phyloP scores from a whole-genome alignment of 1,140 invertebrate genomes.

The Atopsyche davidsoni region DNA sequence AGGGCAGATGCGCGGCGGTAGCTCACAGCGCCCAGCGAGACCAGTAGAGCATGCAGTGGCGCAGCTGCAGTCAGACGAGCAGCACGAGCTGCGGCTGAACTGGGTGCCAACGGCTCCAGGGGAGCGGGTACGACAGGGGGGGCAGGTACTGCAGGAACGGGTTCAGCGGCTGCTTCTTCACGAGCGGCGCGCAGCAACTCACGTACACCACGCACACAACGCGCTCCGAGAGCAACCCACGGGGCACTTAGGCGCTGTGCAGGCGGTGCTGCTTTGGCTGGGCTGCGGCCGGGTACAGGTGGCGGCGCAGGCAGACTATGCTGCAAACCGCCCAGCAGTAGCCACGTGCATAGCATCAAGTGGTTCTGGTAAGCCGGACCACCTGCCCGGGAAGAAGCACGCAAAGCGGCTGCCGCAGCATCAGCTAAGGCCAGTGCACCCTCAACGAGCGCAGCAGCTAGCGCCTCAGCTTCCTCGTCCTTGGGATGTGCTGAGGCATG shows the following conservation, averaged over 20 bases:
- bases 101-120: constrained; percentile 53
- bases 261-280: constrained; percentile 41
- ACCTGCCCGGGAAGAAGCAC: constrained; percentile 77
- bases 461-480: constrained; percentile 63
- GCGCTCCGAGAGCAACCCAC: constrained; percentile 45
- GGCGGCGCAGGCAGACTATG: constrained; percentile 36
- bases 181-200: constrained; percentile 54
- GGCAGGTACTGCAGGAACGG: neutral
- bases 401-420: constrained; percentile 71
- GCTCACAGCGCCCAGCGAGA: constrained; percentile 79
- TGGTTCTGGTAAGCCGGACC: constrained; percentile 85
- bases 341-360: constrained; percentile 79
- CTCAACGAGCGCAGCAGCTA: constrained; percentile 61
- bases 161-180: constrained; percentile 42
- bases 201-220: constrained; percentile 44
- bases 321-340: constrained; percentile 80
- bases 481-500: constrained; percentile 49
- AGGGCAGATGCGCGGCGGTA: constrained; percentile 84
- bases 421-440: constrained; percentile 63
- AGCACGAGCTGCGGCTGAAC: constrained; percentile 61
- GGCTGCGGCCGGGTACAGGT: constrained; percentile 38
- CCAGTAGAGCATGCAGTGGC: constrained; percentile 70
- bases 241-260: constrained; percentile 44
- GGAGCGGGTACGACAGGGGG: constrained; percentile 39
- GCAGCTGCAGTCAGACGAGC: constrained; percentile 52